Evolutionary conservation across 2,113 vertebrate genomes (phyloP).

Genomic region (Neolamprologus hecqui): DNA sequence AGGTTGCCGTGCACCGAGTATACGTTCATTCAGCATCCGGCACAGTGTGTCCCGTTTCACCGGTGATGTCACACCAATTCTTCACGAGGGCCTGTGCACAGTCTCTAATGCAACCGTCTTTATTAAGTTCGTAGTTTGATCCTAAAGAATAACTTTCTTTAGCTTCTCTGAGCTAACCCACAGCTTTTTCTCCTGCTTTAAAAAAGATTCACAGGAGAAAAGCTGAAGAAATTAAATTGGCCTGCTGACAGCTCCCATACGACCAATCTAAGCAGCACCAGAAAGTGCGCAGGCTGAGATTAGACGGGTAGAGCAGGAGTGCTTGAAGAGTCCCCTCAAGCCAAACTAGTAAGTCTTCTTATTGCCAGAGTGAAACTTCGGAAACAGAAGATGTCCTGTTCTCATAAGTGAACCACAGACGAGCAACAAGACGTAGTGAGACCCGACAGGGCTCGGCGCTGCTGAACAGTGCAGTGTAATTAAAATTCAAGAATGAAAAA

Average conservation of each 20-base stretch:
- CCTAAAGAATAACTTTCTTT: not conserved
- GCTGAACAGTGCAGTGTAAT: conserved; percentile 28
- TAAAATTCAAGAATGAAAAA: conserved; percentile 36
- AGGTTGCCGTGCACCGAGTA: not conserved
- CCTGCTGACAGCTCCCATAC: conserved; percentile 19
- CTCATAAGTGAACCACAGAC: not conserved
- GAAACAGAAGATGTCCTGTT: conserved; percentile 18
- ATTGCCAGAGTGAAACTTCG: not conserved
- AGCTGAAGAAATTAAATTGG: conserved; percentile 32
- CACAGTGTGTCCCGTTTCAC: not conserved
- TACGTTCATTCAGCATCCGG: not conserved
- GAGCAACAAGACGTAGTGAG: not conserved
- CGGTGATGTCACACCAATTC: not conserved
- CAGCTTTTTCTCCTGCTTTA: not conserved
- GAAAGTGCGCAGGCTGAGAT: conserved; percentile 22
- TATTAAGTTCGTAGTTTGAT: not conserved
- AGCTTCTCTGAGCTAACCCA: not conserved
- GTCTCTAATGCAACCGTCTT: not conserved
- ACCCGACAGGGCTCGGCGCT: not conserved
- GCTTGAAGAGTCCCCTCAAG: conserved; percentile 31
- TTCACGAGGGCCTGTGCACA: not conserved
- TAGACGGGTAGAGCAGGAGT: not conserved
- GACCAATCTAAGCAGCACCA: not conserved
- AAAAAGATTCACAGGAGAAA: not conserved
- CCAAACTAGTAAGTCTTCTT: conserved; percentile 1